A percentile compares a stretch with the other conserved stretches of the same genome.
Evolutionary conservation across 2,113 vertebrate species (phyloP).

Genomic region (Macrotus californicus): DNA sequence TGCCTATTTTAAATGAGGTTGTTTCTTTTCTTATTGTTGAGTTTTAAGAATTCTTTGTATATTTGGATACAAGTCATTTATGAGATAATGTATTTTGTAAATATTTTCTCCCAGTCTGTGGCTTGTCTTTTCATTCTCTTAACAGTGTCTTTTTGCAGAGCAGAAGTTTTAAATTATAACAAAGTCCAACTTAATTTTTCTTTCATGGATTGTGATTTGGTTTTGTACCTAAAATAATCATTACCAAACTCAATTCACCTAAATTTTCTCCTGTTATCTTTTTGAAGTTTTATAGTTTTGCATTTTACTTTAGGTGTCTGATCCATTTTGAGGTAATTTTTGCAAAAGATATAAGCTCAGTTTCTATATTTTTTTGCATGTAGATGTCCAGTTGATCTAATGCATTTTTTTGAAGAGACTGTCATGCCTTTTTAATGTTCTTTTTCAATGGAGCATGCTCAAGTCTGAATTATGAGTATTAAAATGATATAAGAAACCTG

Average conservation of each 20-base stretch:
- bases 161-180: no score
- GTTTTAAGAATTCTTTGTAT: not conserved
- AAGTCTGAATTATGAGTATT: not conserved
- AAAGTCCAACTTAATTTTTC: not conserved
- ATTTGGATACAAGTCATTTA: not conserved
- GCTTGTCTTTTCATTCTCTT: no score
- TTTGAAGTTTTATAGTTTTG: slow-evolving; percentile 18
- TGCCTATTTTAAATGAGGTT: not conserved
- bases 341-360: not conserved
- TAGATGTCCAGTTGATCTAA: not conserved
- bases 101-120: no score
- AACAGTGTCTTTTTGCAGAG: no score
- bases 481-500: slow-evolving; percentile 4
- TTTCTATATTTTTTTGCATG: not conserved
- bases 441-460: not conserved
- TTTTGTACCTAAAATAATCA: not conserved
- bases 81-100: not conserved
- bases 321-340: slow-evolving; percentile 15
- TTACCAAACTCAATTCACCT: not conserved
- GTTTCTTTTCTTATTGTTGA: slow-evolving; percentile 15
- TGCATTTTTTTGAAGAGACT: not conserved
- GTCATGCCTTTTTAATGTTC: not conserved
- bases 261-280: not conserved
- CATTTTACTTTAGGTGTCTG: not conserved
- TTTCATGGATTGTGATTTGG: not conserved